A percentile compares a stretch with the other conserved stretches of the same genome.
Evolutionary conservation across 1,140 invertebrate species (phyloP).

Genomic region (Cylas formicarius): DNA sequence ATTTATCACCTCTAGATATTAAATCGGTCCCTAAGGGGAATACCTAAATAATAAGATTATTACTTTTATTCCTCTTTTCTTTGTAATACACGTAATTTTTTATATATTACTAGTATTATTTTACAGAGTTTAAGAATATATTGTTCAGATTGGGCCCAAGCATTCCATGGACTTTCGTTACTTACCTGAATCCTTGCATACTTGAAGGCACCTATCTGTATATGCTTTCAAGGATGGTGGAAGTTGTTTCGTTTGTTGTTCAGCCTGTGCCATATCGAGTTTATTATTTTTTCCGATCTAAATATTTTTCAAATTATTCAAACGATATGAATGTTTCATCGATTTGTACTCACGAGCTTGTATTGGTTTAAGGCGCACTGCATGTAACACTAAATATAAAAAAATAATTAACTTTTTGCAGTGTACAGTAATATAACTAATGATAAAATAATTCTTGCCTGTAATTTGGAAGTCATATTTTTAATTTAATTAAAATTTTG

Average conservation of each 20-base stretch:
- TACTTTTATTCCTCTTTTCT: too few relatives aligned
- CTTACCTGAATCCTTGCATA: constrained; percentile 21
- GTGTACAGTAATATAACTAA: too few relatives aligned
- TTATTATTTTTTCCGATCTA: constrained; percentile 24
- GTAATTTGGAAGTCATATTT: too few relatives aligned
- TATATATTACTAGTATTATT: too few relatives aligned
- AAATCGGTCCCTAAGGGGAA: too few relatives aligned
- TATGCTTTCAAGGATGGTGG: constrained; percentile 10
- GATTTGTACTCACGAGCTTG: constrained; percentile 41
- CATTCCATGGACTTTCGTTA: too few relatives aligned
- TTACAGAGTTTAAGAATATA: too few relatives aligned
- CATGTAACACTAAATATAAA: constrained; percentile 43
- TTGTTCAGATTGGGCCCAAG: too few relatives aligned
- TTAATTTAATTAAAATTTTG: too few relatives aligned
- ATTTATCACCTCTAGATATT: too few relatives aligned
- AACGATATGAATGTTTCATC: background rate
- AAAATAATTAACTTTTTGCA: constrained; percentile 16
- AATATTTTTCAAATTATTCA: constrained; percentile 11
- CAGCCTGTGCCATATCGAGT: constrained; percentile 16
- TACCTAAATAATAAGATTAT: background rate
- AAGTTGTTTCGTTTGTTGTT: constrained; percentile 8
- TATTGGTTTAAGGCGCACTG: constrained; percentile 48
- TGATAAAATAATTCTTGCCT: too few relatives aligned
- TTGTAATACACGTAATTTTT: too few relatives aligned
- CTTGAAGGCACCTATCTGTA: constrained; percentile 13